A percentile compares a stretch with the other conserved stretches of the same genome.
Conservation (phyloP, 2,888 invertebrate species). For the Pristionchus exspectatus region DNA sequence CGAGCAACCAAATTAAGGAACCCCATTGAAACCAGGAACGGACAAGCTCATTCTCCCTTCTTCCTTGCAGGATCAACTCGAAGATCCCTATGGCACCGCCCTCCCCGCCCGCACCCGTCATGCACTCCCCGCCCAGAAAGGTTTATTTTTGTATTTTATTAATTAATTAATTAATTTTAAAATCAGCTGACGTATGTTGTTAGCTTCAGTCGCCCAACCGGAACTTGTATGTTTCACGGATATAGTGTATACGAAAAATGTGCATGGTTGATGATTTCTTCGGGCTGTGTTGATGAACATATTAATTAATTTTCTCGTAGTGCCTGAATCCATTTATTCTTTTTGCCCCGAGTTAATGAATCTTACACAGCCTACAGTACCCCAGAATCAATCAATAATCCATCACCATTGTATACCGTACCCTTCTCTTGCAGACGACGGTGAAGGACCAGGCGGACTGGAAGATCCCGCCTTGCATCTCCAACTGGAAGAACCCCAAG, state of each 20-base stretch:
- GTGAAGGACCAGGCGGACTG: conserved; percentile 99
- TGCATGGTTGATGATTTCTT: no score
- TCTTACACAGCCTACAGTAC: background rate
- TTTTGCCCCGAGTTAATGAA: no score
- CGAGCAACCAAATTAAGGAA: background rate
- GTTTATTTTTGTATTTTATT: conserved; percentile 79
- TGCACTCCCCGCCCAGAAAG: conserved; percentile 97
- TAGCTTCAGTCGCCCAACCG: no score
- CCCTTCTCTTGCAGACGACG: conserved; percentile 83
- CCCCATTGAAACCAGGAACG: background rate
- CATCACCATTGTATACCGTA: background rate
- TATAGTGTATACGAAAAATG: no score
- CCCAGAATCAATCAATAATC: background rate
- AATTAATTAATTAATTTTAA: background rate
- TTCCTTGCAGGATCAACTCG: conserved; percentile 89
- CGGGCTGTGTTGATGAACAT: no score
- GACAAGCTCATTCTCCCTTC: background rate
- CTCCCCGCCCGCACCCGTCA: conserved; percentile 97
- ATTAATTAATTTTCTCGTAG: no score
- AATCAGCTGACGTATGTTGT: background rate
- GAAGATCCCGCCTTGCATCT: conserved; percentile 99
- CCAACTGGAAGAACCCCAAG: conserved; percentile 99
- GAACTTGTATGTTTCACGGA: no score
- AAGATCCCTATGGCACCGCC: conserved; percentile 99
- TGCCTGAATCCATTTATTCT: no score